These are phyloP conservation scores for Anoplolepis gracilipes DNA, from an alignment of 1,140 invertebrate genomes.

Conservation along the genomic window DNA sequence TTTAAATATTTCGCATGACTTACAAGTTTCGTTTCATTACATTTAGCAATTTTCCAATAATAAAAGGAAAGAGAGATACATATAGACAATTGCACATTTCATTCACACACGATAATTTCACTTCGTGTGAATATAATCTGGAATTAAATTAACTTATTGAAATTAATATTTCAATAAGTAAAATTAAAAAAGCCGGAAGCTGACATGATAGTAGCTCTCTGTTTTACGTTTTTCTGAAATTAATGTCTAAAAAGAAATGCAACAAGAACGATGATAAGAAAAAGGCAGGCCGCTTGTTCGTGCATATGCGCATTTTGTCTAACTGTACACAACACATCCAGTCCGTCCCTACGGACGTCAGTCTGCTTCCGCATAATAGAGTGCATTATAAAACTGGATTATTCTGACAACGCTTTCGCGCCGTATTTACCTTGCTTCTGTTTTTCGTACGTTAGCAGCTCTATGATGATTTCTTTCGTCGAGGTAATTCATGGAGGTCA, in stretches of 20 bases:
- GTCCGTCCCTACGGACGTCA: slow-evolving; percentile 17
- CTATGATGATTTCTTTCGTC: slow-evolving; percentile 1
- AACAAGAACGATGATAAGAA: slow-evolving; percentile 6
- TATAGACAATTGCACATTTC: slow-evolving; percentile 1
- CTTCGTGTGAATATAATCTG: slow-evolving; percentile 3
- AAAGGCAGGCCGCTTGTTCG: slow-evolving; percentile 10
- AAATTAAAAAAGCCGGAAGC: not conserved
- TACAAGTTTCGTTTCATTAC: slow-evolving; percentile 19
- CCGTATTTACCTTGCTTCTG: slow-evolving; percentile 15
- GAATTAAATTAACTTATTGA: no score
- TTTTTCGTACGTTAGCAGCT: not conserved
- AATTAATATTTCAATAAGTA: slow-evolving; percentile 20
- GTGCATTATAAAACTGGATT: slow-evolving; percentile 61
- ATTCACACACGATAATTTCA: slow-evolving; percentile 16
- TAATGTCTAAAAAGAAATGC: slow-evolving; percentile 12
- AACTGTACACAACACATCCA: not conserved
- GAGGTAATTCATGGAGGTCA: not conserved
- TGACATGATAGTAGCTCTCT: not conserved
- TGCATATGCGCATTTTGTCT: slow-evolving; percentile 20
- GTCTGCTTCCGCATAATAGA: slow-evolving; percentile 39
- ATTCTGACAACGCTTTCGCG: slow-evolving; percentile 50
- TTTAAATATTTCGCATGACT: not conserved
- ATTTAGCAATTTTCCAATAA: not conserved
- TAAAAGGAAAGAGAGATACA: not conserved
- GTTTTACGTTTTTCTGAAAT: not conserved